Evolutionary conservation across 2,797 vertebrate species (phyloP).

Genomic region (Artibeus jamaicensis): DNA sequence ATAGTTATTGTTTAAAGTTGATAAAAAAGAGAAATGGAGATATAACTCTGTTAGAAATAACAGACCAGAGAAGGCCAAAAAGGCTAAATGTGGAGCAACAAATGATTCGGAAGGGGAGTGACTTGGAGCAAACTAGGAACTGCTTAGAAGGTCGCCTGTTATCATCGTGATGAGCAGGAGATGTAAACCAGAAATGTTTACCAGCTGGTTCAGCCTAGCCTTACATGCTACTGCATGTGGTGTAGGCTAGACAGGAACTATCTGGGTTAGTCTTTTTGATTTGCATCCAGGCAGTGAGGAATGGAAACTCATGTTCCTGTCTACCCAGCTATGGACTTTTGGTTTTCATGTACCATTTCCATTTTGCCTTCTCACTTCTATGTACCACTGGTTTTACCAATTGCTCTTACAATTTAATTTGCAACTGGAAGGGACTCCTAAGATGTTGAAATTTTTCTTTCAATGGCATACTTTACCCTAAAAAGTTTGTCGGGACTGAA

Average conservation of each 20-base stretch:
- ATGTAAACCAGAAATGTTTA: neutral
- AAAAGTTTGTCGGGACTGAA: slow-evolving; percentile 35
- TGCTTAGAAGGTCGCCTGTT: neutral
- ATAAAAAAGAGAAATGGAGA: neutral
- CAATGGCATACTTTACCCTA: neutral
- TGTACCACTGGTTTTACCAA: neutral
- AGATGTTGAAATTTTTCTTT: slow-evolving; percentile 43
- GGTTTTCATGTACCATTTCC: slow-evolving; percentile 4
- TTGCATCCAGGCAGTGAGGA: neutral
- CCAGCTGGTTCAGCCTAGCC: neutral
- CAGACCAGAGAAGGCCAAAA: neutral
- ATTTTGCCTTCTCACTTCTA: neutral
- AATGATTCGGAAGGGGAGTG: slow-evolving; percentile 1
- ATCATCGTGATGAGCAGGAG: neutral
- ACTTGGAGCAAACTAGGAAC: neutral
- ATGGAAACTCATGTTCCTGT: neutral
- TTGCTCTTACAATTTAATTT: slow-evolving; percentile 24
- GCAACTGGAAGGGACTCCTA: slow-evolving; percentile 26
- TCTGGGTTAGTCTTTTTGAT: neutral
- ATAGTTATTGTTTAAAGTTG: neutral
- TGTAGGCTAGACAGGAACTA: neutral
- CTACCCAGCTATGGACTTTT: neutral
- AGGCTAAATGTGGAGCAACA: neutral
- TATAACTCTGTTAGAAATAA: neutral
- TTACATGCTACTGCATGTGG: neutral